Evolutionary conservation across 2,113 vertebrate genomes (phyloP), one percentile per base, ranked within the genome.

Genomic region (Todiramphus chloris): DNA sequence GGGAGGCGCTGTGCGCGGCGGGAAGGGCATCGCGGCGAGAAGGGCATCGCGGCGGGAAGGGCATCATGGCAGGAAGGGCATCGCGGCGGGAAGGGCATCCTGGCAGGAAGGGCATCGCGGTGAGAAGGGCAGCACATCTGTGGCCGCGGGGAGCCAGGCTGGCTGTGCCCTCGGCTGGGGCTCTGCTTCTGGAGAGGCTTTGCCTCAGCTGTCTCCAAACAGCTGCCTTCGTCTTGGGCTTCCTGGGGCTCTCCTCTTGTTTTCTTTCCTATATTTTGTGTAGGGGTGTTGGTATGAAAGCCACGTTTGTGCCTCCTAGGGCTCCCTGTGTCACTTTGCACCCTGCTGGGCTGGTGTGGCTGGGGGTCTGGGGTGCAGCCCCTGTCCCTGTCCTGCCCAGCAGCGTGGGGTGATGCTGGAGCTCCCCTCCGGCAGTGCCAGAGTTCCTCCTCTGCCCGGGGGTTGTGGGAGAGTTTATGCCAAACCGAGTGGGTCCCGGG

Each of bases 371-470:
- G 20, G 66, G 25, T 41, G 37, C 85, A 69, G 53, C 59, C 50
- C 66, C 37, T 30, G 9, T 4, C 67, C 66, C 43, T 43, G 20
- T 4, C 23, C 51, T 23, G 55, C 51, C n/a, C 27, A 46, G 55
- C n/a, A 46, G 41, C 10, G 1, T 2, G 63, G n/a, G n/a, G 35
- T 1, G 2, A 3, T 39, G 62, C 50, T 23, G 31, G 82, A 28
- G 28, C 7, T 51, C 50, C 50, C 48, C 58, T n/a, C 41, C 7
- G 48, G 67, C 30, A 46, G 44, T 27, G 53, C 18, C 8, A 68
- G 1, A 58, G 70, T 8, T 59, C 50, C 41, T 4, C 3, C 70
- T 73, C 67, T 82, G 69, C 55, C 50, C 5, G 0, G 1, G 0
- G 20, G 48, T 28, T 85, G 33, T 60, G 73, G 93, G 67, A 60